Percentiles rank a stretch among this genome's conserved stretches.
These are phyloP conservation scores for Trichomycterus rosablanca DNA, from an alignment of 2,113 vertebrate genomes.

Conservation along the genomic window DNA sequence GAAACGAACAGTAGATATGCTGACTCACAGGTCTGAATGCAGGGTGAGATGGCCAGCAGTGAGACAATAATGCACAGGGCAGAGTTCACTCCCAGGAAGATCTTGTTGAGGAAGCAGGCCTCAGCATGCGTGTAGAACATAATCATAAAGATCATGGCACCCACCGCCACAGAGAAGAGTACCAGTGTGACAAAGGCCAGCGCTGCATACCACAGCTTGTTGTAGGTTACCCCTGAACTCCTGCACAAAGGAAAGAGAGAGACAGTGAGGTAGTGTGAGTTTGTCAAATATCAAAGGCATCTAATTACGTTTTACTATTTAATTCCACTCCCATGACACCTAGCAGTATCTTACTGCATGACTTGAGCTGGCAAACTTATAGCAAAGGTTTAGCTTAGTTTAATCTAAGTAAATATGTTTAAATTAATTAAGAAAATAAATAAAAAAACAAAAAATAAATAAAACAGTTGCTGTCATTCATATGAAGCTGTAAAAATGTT, in stretches of 20 bases:
- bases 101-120: slow-evolving; percentile 84
- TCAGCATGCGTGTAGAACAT: slow-evolving; percentile 79
- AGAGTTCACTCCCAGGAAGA: slow-evolving; percentile 83
- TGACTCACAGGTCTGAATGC: slow-evolving; percentile 85
- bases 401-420: no score
- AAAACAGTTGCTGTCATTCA: no score
- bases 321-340: no score
- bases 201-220: slow-evolving; percentile 85
- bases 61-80: slow-evolving; percentile 86
- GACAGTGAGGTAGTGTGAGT: slow-evolving; percentile 5
- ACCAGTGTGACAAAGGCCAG: slow-evolving; percentile 81
- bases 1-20: not conserved
- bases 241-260: slow-evolving; percentile 57
- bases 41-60: slow-evolving; percentile 83
- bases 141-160: slow-evolving; percentile 79
- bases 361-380: no score
- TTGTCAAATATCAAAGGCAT: no score
- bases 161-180: slow-evolving; percentile 80
- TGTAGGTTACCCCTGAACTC: slow-evolving; percentile 80
- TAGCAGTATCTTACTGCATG: no score
- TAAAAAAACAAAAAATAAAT: no score
- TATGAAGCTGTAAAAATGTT: no score
- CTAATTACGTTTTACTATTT: no score
- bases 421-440: no score
- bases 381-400: no score